These are phyloP conservation scores for Mormyrops attenuatus DNA, from an alignment of 2,797 vertebrate genomes.

Conservation along the genomic window DNA sequence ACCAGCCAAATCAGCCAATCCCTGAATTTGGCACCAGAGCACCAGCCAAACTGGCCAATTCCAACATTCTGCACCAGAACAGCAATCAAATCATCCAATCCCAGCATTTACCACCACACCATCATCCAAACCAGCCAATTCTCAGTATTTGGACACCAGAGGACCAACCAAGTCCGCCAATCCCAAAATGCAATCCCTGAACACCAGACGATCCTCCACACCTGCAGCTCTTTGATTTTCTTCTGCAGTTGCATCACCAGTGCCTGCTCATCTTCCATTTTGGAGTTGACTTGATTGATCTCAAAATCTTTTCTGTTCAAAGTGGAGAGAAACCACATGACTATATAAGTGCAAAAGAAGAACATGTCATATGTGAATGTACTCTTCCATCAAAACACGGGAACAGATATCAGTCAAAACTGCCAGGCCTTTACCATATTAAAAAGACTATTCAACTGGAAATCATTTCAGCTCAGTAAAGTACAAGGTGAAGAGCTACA, in stretches of 20 bases:
- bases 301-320: conserved; percentile 82
- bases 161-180: neutral
- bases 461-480: neutral
- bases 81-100: neutral
- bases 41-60: no score
- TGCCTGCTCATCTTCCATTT: conserved; percentile 81
- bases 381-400: neutral
- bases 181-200: neutral
- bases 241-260: conserved; percentile 79
- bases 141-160: neutral
- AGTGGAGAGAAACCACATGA: neutral
- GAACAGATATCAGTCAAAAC: neutral
- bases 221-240: conserved; percentile 90
- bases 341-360: neutral
- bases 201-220: conserved; percentile 30
- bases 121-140: neutral
- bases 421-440: neutral
- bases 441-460: neutral
- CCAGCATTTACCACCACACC: neutral
- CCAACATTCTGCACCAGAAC: neutral
- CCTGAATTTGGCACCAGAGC: no score
- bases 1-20: no score
- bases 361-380: neutral
- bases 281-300: conserved; percentile 72
- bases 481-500: no score